phyloP scores from a whole-genome alignment of 2,888 invertebrate genomes.

The Brassicogethes aeneus region DNA sequence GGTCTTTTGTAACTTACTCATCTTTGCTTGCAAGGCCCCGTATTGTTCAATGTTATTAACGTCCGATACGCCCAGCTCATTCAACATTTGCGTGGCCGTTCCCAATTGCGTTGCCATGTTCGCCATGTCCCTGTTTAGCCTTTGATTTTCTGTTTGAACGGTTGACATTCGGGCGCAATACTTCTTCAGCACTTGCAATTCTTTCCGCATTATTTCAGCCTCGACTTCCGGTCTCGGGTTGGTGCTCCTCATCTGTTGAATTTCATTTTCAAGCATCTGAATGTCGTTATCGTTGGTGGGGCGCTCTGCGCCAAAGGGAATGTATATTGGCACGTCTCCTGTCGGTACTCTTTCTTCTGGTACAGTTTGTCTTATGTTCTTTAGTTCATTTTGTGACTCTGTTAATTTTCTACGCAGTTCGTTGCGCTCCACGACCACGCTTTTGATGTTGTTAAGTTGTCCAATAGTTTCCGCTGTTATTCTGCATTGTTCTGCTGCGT shows the following conservation, averaged over 20 bases:
- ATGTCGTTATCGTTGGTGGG: constrained; percentile 24
- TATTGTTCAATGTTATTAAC: constrained; percentile 7
- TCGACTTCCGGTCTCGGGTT: constrained; percentile 26
- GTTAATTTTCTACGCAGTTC: constrained; percentile 24
- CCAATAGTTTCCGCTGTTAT: constrained; percentile 27
- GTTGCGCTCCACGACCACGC: constrained; percentile 29
- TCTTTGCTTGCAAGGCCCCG: constrained; percentile 16
- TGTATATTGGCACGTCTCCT: constrained; percentile 3
- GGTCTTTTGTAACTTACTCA: constrained; percentile 17
- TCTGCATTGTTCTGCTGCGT: constrained; percentile 27
- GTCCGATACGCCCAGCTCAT: constrained; percentile 9
- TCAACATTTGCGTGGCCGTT: constrained; percentile 14
- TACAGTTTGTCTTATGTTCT: constrained; percentile 7
- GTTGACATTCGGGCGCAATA: constrained; percentile 31
- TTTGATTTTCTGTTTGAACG: constrained; percentile 32
- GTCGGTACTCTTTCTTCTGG: neutral
- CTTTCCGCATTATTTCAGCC: constrained; percentile 30
- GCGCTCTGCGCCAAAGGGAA: constrained; percentile 3
- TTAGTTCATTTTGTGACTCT: constrained; percentile 25
- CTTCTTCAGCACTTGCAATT: constrained; percentile 31
- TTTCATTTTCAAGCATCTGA: constrained; percentile 27
- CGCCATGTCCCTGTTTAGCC: constrained; percentile 21
- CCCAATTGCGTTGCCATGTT: constrained; percentile 11
- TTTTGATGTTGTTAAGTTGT: constrained; percentile 30
- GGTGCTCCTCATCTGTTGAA: constrained; percentile 23